These are phyloP conservation scores for Pocillopora meandrina DNA, from an alignment of 92 coral and sea anemone genomes.

Conservation along the genomic window DNA sequence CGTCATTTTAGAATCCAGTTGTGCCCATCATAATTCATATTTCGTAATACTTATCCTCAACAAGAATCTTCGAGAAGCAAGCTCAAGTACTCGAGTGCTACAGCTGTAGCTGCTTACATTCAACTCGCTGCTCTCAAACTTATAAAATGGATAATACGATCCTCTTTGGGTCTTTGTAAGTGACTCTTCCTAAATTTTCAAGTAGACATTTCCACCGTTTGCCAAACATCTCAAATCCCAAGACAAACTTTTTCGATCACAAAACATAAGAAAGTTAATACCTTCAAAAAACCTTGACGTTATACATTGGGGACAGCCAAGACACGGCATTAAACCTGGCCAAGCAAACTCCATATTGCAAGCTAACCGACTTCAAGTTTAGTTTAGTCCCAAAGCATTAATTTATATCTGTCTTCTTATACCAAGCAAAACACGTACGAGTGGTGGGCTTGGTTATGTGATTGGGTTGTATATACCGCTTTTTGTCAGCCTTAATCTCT, in stretches of 20 bases:
- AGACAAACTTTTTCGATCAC: neutral
- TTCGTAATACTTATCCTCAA: no score
- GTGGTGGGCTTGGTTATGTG: constrained; percentile 9
- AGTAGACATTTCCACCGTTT: neutral
- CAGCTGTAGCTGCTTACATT: no score
- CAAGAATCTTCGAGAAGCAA: no score
- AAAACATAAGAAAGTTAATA: neutral
- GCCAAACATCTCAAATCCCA: neutral
- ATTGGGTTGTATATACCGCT: constrained; percentile 13
- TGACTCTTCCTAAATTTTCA: neutral
- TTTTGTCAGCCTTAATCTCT: constrained; percentile 11
- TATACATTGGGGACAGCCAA: constrained; percentile 40
- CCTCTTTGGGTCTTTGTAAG: neutral
- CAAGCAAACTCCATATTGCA: constrained; percentile 26
- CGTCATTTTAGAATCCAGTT: no score
- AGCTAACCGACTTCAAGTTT: no score
- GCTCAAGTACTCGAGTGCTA: no score
- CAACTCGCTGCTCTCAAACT: neutral
- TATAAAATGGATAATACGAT: neutral
- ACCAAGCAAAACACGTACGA: neutral
- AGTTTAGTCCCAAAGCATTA: neutral
- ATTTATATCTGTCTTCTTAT: neutral
- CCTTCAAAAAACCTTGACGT: constrained; percentile 39
- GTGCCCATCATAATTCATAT: no score
- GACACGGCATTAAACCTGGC: constrained; percentile 30